Conservation (phyloP, 2,113 vertebrate species). For the Heterotilapia buettikoferi region DNA sequence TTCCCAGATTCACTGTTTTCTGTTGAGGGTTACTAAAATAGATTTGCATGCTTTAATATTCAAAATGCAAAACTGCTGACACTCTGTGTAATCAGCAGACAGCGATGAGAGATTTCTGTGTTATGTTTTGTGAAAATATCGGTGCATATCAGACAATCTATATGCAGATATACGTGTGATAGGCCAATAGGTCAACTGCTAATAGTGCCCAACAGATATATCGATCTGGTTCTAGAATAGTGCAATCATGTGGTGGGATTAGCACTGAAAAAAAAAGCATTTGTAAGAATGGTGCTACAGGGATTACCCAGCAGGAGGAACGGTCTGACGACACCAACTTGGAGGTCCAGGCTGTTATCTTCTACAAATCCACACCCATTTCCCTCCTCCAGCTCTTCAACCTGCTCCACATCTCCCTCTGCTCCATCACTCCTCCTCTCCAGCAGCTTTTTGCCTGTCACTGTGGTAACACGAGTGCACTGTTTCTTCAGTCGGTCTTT, state of each 20-base stretch:
- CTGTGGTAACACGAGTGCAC: conserved; percentile 83
- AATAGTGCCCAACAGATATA: neutral
- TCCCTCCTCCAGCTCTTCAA: conserved; percentile 38
- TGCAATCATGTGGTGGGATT: neutral
- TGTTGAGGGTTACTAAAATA: neutral
- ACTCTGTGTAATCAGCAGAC: neutral
- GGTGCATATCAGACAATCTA: neutral
- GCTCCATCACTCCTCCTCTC: conserved; percentile 80
- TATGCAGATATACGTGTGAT: neutral
- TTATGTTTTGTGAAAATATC: neutral
- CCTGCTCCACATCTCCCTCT: neutral
- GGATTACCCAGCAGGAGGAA: conserved; percentile 87
- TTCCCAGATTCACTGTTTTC: neutral
- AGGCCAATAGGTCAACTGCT: neutral
- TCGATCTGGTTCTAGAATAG: neutral
- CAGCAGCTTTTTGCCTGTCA: conserved; percentile 78
- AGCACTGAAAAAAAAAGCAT: neutral
- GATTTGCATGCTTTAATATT: neutral
- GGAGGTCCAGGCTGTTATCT: conserved; percentile 84
- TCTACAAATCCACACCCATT: conserved; percentile 79
- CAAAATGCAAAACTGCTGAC: neutral
- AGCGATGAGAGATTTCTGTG: accelerated
- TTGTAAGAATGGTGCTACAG: neutral
- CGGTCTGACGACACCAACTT: conserved; percentile 82
- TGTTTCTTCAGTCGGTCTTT: conserved; percentile 80